Base-by-base conservation (phyloP, 2,888 invertebrate species). In the Dryadula phaetusa region DNA sequence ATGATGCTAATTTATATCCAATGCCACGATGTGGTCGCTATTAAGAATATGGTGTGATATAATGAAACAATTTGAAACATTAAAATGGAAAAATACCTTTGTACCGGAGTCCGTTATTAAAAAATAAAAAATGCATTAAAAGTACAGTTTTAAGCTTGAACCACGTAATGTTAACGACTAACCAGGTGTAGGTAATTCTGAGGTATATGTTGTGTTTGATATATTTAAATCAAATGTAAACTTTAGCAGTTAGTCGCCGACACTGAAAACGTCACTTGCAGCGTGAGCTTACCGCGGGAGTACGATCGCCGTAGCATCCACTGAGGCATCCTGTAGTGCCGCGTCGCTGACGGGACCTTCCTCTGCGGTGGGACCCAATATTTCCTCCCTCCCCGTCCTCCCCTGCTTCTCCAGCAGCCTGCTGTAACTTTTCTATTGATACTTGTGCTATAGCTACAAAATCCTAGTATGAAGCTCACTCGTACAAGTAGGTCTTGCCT, bases 271-370 rank as follows among this genome's bases (percentile, higher is more conserved):
- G 3, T 32, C 20, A 18, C 22, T 52, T 62, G 56, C 53, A 54
- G 56, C 62, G 32, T 53, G 76, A 76, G 80, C 96, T 96, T 95
- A 96, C 96, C 94, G 95, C 94, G 79, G 96, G 96, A 89, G 95
- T 95, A 86, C 95, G 95, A 77, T 95, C 94, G 80, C 95, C 95
- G 84, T 95, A 93, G 92, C 96, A 96, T 86, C 95, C 94, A 84
- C 94, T 93, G 82, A 96, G 93, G 89, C 96, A 96, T 90, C 95
- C 95, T 80, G 95, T 94, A 75, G 94, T 93, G 82, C 92, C 84
- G 77, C 84, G 82, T 88, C 94, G 86, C 95, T 95, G 90, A 94
- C 94, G 82, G 90, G 88, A 75, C 88, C 87, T 77, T 88, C 90
- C 68, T 90, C 90, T 89, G 67, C 92, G 76, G 88, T 87, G 77